A percentile compares a stretch with the other conserved stretches of the same genome.
Evolutionary conservation across 1,140 invertebrate species (phyloP).

Genomic region (Euschistus heros): DNA sequence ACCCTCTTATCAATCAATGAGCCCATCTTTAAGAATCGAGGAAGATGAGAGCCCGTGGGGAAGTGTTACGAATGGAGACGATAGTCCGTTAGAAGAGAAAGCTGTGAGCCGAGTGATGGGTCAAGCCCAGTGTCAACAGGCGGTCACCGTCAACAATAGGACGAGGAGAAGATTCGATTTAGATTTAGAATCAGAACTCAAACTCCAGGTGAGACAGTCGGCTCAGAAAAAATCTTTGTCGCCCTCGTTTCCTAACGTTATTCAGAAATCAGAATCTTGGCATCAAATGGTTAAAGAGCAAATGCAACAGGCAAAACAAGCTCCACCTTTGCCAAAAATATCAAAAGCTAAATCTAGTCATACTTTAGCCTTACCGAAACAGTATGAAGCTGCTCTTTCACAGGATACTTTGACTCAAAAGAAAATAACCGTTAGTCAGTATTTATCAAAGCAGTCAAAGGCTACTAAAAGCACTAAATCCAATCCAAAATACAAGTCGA

Average conservation of each 20-base stretch:
- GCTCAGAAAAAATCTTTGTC: slow-evolving; percentile 30
- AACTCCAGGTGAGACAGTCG: slow-evolving; percentile 31
- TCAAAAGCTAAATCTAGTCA: slow-evolving; percentile 54
- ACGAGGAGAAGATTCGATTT: slow-evolving; percentile 23
- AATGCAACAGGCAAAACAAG: slow-evolving; percentile 29
- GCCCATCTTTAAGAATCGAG: neutral
- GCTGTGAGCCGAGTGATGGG: slow-evolving; percentile 32
- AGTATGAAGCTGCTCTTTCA: slow-evolving; percentile 65
- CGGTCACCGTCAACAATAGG: slow-evolving; percentile 30
- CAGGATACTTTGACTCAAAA: slow-evolving; percentile 61
- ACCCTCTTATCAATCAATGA: slow-evolving; percentile 1
- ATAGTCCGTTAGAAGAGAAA: slow-evolving; percentile 23
- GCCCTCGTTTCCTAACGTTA: slow-evolving; percentile 35
- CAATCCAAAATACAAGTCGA: slow-evolving; percentile 27
- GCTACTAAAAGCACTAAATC: slow-evolving; percentile 27
- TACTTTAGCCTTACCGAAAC: slow-evolving; percentile 53
- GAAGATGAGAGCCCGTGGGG: slow-evolving; percentile 7
- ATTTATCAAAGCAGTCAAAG: slow-evolving; percentile 40
- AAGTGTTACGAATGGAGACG: neutral
- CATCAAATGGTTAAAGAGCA: slow-evolving; percentile 48
- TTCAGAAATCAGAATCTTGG: slow-evolving; percentile 74
- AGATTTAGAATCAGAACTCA: slow-evolving; percentile 21
- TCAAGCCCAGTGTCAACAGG: slow-evolving; percentile 31
- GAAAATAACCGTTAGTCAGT: slow-evolving; percentile 67
- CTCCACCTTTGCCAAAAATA: slow-evolving; percentile 33